Base-by-base conservation (phyloP, 2,888 invertebrate species). In the Leucophora obtusa region DNA sequence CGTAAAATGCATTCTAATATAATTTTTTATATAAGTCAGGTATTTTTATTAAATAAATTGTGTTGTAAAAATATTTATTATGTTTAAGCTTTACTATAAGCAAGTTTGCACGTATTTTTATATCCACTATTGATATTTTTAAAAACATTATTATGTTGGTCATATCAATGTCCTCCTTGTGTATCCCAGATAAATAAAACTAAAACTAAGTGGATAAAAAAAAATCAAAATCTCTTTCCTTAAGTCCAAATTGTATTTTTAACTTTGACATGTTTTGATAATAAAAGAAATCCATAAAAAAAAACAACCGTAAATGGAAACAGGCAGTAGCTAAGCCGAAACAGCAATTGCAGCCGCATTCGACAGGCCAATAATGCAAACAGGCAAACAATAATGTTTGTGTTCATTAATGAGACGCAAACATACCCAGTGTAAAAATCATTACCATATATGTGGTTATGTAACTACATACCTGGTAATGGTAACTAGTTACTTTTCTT, bases 231-330 rank as follows among this genome's bases (percentile, higher is more conserved):
- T 62, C 4, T 56, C 8, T 47, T 6, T 47, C 21, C 18, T 7
- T 33, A 47, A 71, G 53, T 15, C 18, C 5, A 68, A 75, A 68
- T 50, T 35, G 15, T 62, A 69, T 56, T 58, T 62, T 69, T 43
- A 69, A 62, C 47, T 63, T 54, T 75, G 62, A 69, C 69, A 75
- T 75, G 51, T 69, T 69, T 38, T n/a, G 10, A 11, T 50, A 47
- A 17, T 59, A 2, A 63, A 54, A 63, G 15, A 33, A n/a, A 8
- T 17, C 38, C n/a, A n/a, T n/a, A n/a, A n/a, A n/a, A n/a, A 21
- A 54, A 69, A 51, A 0, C 38, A 51, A 73, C 65, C 73, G n/a
- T 65, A 56, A 18, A 63, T 58, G 21, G 33, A 10, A 62, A 54
- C 9, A 28, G 17, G 43, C 33, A 56, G 63, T 63, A 50, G 65